Conservation (phyloP, 2,888 invertebrate species). For the Pasiphila rectangulata region DNA sequence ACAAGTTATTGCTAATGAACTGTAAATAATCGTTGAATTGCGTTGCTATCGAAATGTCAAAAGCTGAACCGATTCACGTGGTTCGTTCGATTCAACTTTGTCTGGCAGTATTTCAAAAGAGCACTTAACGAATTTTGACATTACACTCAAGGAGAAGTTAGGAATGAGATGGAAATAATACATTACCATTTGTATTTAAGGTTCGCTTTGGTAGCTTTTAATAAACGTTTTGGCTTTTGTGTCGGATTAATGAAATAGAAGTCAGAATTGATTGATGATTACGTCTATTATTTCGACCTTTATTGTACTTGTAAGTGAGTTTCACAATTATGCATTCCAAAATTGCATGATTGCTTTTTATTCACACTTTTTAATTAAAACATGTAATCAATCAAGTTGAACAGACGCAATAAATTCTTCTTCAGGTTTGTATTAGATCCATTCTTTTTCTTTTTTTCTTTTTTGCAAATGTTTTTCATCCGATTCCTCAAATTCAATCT, state of each 20-base stretch:
- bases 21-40: conserved; percentile 54
- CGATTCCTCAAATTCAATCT: conserved; percentile 22
- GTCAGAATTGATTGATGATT: conserved; percentile 7
- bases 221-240: conserved; percentile 6
- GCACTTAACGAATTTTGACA: conserved; percentile 51
- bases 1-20: conserved; percentile 60
- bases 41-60: conserved; percentile 41
- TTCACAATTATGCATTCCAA: not conserved
- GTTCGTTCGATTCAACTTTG: conserved; percentile 37
- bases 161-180: conserved; percentile 29
- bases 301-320: not conserved
- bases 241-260: conserved; percentile 2
- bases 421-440: too few relatives aligned
- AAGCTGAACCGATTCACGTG: conserved; percentile 42
- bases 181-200: conserved; percentile 18
- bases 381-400: too few relatives aligned
- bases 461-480: conserved; percentile 9
- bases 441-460: not conserved
- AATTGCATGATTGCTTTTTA: too few relatives aligned
- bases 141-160: conserved; percentile 30
- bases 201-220: conserved; percentile 10
- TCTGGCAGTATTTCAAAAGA: conserved; percentile 66
- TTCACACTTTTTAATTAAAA: too few relatives aligned
- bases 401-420: too few relatives aligned
- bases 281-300: not conserved